phyloP scores from a whole-genome alignment of 2,113 vertebrate species.

The Hydrochoerus hydrochaeris region DNA sequence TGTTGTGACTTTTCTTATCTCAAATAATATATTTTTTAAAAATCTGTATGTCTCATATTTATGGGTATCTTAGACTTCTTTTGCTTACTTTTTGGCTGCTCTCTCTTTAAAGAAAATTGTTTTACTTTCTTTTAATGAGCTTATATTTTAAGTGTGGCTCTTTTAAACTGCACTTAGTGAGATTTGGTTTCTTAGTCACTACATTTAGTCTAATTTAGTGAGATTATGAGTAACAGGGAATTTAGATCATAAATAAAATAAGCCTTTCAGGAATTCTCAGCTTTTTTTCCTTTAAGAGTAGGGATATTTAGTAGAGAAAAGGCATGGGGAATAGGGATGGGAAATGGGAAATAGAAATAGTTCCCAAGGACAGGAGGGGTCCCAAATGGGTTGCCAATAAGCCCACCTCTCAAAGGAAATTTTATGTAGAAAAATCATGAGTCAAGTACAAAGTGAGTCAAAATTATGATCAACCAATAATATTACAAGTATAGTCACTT shows the following conservation, averaged over 20 bases:
- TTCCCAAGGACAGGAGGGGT: background rate
- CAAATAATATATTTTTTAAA: background rate
- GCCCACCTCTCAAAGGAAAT: background rate
- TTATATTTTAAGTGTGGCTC: background rate
- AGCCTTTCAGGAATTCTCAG: background rate
- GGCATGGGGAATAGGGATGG: too few relatives aligned
- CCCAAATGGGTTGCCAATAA: background rate
- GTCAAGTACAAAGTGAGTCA: background rate
- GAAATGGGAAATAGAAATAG: background rate
- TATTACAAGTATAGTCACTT: background rate
- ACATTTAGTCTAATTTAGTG: background rate
- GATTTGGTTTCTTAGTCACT: conserved; percentile 3
- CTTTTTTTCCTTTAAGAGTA: background rate
- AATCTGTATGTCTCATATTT: conserved; percentile 30
- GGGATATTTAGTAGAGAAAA: background rate
- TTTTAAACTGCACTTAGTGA: background rate
- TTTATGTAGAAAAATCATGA: background rate
- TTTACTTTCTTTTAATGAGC: background rate
- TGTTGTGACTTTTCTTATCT: background rate
- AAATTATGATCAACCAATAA: background rate
- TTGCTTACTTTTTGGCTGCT: background rate
- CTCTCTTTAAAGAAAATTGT: background rate
- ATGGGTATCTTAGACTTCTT: background rate
- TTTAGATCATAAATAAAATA: background rate
- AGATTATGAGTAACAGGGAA: background rate